Base-by-base conservation (phyloP, 2,888 invertebrate species). In the Synanthedon andrenaeformis region DNA sequence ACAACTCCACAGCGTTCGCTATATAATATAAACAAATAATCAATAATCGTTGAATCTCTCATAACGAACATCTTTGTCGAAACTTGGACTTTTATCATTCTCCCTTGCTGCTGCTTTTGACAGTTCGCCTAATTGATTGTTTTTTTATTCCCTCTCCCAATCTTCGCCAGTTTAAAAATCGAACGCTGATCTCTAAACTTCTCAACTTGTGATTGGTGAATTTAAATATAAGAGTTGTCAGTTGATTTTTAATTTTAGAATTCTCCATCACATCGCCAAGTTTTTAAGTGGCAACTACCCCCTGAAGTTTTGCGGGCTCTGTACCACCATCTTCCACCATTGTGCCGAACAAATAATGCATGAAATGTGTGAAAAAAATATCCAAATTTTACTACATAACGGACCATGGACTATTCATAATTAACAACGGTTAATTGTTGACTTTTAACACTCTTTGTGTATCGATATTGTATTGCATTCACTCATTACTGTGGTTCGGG, bases 101-200 rank as follows among this genome's bases (percentile, higher is more conserved):
- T 69, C 70, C 67, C 69, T 64, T 48, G 63, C 64, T 53, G 28
- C 81, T 84, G 85, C 64, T 62, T 61, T 57, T 82, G 86, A 84
- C 86, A 86, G 83, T 70, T 80, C 72, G 62, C 64, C 74, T 85
- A 84, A 85, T 86, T 85, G 84, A 79, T 82, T 78, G 75, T 77
- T 81, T 82, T 79, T 79, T 70, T 74, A 70, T 58, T 67, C 62
- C 51, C 55, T 59, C 61, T 52, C 56, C 53, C 55, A 62, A 54
- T 62, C 60, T 66, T 69, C 59, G 66, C 62, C 67, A 66, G 67
- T 72, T 79, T 72, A 71, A 71, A 72, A 75, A 68, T 67, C 64
- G 64, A 61, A 64, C 57, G 58, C 59, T 53, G 57, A 57, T 55
- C 59, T 58, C 62, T 17, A 10, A 49, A 49, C 19, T 49, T 23